Percentiles rank a stretch among this genome's conserved stretches.
These are phyloP conservation scores for Trichopoda pennipes DNA, from an alignment of 2,888 invertebrate species.

Conservation along the genomic window DNA sequence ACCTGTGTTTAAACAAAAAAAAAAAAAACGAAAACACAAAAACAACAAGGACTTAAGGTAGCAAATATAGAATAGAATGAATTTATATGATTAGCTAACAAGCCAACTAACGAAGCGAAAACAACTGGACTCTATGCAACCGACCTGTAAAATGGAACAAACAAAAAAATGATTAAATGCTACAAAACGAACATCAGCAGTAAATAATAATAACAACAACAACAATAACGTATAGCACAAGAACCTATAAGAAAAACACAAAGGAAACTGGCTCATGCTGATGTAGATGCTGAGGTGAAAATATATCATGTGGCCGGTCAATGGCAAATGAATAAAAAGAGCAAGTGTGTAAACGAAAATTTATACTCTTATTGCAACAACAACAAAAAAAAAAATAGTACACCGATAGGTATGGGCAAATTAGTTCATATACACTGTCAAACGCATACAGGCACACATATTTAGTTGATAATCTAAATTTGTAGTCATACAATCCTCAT, in stretches of 20 bases:
- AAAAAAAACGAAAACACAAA: background rate
- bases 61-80: conserved; percentile 24
- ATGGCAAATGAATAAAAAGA: conserved; percentile 53
- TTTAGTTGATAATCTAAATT: conserved; percentile 36
- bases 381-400: conserved; percentile 3
- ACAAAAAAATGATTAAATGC: conserved; percentile 24
- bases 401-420: conserved; percentile 44
- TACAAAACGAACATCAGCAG: conserved; percentile 27
- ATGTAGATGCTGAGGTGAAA: conserved; percentile 51
- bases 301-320: conserved; percentile 61
- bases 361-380: too few relatives aligned
- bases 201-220: conserved; percentile 25
- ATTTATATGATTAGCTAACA: conserved; percentile 58
- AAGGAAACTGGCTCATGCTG: conserved; percentile 19
- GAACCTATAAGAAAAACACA: background rate
- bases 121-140: conserved; percentile 32
- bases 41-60: conserved; percentile 3
- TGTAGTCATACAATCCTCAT: conserved; percentile 22
- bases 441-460: background rate
- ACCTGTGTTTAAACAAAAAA: conserved; percentile 32
- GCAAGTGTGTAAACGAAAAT: conserved; percentile 41
- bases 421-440: conserved; percentile 45
- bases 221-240: background rate
- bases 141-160: conserved; percentile 38
- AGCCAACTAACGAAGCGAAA: conserved; percentile 54